Evolutionary conservation across 2,797 vertebrate species (phyloP).

Genomic region (Manis crassicaudata): DNA sequence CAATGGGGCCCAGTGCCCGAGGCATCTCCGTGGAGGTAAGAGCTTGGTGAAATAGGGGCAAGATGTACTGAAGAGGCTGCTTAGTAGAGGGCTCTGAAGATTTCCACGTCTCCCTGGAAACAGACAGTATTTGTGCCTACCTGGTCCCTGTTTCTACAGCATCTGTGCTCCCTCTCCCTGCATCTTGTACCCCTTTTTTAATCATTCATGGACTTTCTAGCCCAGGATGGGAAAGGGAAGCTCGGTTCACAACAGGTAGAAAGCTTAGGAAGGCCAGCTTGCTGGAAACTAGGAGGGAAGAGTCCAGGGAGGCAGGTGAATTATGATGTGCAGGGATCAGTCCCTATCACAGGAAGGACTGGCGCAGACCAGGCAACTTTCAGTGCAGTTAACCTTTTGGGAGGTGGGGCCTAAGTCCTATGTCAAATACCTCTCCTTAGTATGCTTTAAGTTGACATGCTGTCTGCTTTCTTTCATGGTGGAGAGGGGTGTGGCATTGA

Average conservation of each 20-base stretch:
- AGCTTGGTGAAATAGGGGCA: not conserved
- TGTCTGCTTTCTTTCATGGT: not conserved
- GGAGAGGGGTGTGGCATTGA: not conserved
- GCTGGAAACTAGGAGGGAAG: not conserved
- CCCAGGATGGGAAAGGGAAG: not conserved
- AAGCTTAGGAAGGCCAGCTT: not conserved
- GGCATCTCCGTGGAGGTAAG: slow-evolving; percentile 97
- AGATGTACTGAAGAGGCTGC: not conserved
- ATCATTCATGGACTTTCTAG: not conserved
- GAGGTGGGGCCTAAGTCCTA: not conserved
- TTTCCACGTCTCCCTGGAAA: not conserved
- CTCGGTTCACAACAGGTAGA: not conserved
- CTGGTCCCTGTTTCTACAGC: not conserved
- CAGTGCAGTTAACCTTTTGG: not conserved
- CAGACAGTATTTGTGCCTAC: not conserved
- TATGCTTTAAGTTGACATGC: not conserved
- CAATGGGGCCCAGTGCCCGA: slow-evolving; percentile 95
- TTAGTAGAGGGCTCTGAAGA: not conserved
- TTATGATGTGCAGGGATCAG: not conserved
- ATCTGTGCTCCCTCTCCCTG: not conserved
- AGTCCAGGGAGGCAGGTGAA: not conserved
- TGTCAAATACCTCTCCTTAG: not conserved
- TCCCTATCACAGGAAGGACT: not conserved
- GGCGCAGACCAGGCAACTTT: not conserved
- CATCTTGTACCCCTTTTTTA: not conserved